Base-by-base conservation (phyloP, 92 coral and sea anemone species). In the Paramuricea clavata region DNA sequence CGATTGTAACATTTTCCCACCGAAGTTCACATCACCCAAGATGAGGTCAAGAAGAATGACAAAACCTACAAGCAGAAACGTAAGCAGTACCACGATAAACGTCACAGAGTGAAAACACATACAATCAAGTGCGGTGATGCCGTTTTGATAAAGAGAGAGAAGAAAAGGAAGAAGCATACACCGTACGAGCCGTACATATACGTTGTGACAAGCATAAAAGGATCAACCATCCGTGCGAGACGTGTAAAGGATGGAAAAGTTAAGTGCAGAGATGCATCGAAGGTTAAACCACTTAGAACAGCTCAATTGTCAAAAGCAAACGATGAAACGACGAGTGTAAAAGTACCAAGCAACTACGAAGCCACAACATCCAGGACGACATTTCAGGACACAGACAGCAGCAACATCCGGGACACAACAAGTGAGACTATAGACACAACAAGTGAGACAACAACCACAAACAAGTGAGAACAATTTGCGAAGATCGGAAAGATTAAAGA, bases 111-210 rank as follows among this genome's bases (percentile, higher is more conserved):
- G 31, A 85, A 49, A 50, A 34, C 60, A 27, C 87, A 83, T 65
- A 74, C 41, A 68, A 25, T 91, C 62, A 81, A 88, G 30, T 62
- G 54, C 11, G 81, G 94, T 65, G 82, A 85, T 27, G 92, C 92
- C 16, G 59, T 50, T 74, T 15, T 72, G 50, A 39, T 39, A 39
- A 39, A 39, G 41, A 50, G 82, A 74, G 82, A 36, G 42, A 36
- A 85, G 9, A 73, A 16, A 33, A 50, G 81, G 59, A 78, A 59
- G 61, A 79, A 52, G 22, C 65, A 90, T 76, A 80, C 93, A 80
- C 90, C 93, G 25, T 90, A 50, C 30, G 90, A 90, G 64, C 92
- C 89, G 59, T 76, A 89, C 83, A 85, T 89, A 30, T 89, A 89
- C 64, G 12, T n/a, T 89, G 69, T 70, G 44, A 89, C 92, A 30